Conservation (phyloP, 2,797 vertebrate genomes). For the Tinamus major region DNA sequence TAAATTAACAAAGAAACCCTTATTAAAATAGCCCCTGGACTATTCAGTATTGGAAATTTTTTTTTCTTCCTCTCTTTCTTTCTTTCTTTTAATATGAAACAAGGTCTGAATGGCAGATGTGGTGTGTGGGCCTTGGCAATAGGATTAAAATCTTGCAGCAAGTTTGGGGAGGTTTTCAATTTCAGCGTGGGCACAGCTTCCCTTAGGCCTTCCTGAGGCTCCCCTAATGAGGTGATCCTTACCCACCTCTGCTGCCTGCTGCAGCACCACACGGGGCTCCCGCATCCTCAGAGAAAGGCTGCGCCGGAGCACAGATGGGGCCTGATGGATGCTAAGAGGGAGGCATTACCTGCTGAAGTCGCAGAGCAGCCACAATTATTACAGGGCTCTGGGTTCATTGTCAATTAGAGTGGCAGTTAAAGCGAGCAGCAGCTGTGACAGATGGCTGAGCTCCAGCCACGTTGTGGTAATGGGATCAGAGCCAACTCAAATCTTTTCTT, state of each 20-base stretch:
- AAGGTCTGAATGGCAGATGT: conserved; percentile 24
- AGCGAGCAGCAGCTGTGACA: conserved; percentile 93
- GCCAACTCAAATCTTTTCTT: conserved; percentile 86
- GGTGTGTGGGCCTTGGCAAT: neutral
- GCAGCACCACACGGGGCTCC: conserved; percentile 68
- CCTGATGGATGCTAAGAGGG: conserved; percentile 91
- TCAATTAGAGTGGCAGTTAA: conserved; percentile 92
- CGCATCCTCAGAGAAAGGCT: conserved; percentile 32
- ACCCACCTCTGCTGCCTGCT: neutral
- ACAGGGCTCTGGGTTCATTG: conserved; percentile 91
- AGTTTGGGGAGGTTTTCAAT: conserved; percentile 42
- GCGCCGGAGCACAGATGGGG: conserved; percentile 86
- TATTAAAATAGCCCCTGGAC: neutral
- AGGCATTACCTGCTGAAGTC: conserved; percentile 91
- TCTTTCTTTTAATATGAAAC: neutral
- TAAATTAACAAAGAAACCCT: neutral
- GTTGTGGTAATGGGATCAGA: conserved; percentile 85
- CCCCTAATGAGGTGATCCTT: conserved; percentile 16
- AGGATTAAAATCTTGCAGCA: conserved; percentile 41
- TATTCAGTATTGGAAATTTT: neutral
- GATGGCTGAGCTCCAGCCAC: conserved; percentile 92
- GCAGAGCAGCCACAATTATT: conserved; percentile 90
- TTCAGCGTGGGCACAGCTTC: neutral
- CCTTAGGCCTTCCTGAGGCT: neutral
- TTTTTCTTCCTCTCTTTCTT: rapidly evolving